Conservation (phyloP, 2,797 vertebrate species). For the Epinephelus malabaricus region DNA sequence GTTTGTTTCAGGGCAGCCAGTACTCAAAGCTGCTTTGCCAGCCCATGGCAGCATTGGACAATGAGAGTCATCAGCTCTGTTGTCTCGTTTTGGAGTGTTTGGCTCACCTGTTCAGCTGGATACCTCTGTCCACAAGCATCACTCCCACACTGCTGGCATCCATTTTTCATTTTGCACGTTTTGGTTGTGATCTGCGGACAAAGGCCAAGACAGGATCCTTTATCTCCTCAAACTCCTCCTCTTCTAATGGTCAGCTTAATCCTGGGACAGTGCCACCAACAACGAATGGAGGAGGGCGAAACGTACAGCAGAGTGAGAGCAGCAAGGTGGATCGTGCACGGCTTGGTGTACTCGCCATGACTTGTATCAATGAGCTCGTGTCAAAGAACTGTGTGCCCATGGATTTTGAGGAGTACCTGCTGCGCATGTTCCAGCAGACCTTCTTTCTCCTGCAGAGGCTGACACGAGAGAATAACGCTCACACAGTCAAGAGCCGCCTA, state of each 20-base stretch:
- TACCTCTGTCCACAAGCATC: conserved; percentile 97
- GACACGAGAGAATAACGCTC: conserved; percentile 92
- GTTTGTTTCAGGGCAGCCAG: conserved; percentile 92
- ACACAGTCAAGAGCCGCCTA: conserved; percentile 93
- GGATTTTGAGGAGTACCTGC: conserved; percentile 98
- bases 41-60: conserved; percentile 92
- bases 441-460: conserved; percentile 99
- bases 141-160: conserved; percentile 96
- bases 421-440: conserved; percentile 99
- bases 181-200: conserved; percentile 92
- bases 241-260: conserved; percentile 78
- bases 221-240: conserved; percentile 76
- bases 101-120: conserved; percentile 99
- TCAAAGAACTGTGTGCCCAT: conserved; percentile 99
- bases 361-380: conserved; percentile 98
- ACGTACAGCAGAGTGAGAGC: conserved; percentile 68
- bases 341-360: conserved; percentile 96
- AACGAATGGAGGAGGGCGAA: conserved; percentile 81
- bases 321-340: conserved; percentile 89
- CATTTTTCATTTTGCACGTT: conserved; percentile 98
- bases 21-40: conserved; percentile 92
- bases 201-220: conserved; percentile 81
- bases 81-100: conserved; percentile 96
- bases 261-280: conserved; percentile 67
- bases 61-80: conserved; percentile 94